Evolutionary conservation across 2,113 vertebrate species (phyloP).

Genomic region (Colossoma macropomum): DNA sequence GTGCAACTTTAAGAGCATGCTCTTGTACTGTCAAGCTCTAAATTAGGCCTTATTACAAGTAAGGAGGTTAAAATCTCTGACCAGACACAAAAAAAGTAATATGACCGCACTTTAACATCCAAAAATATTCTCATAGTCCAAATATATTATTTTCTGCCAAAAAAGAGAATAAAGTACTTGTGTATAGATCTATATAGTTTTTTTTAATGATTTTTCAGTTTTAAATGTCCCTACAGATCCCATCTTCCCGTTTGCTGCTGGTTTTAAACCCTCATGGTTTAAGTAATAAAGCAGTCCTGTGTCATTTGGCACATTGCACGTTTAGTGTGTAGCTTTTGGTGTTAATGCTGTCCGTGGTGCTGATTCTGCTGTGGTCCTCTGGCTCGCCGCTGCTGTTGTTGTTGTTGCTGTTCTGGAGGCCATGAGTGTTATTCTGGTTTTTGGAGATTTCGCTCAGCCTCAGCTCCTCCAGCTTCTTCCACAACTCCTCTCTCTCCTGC

Average conservation of each 20-base stretch:
- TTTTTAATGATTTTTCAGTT: slow-evolving; percentile 54
- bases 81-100: slow-evolving; percentile 79
- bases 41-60: background rate
- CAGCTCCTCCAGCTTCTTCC: slow-evolving; percentile 91
- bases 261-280: slow-evolving; percentile 75
- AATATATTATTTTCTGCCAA: slow-evolving; percentile 81
- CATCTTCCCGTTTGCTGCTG: slow-evolving; percentile 54
- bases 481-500: slow-evolving; percentile 94
- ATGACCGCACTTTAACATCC: slow-evolving; percentile 84
- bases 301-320: slow-evolving; percentile 80
- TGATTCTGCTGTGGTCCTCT: slow-evolving; percentile 51
- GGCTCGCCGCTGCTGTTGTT: slow-evolving; percentile 61
- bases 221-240: slow-evolving; percentile 18
- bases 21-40: background rate
- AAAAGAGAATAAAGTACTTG: slow-evolving; percentile 68
- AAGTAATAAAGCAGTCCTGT: slow-evolving; percentile 61
- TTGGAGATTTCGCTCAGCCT: slow-evolving; percentile 78
- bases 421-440: slow-evolving; percentile 85
- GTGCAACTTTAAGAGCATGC: background rate
- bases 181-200: slow-evolving; percentile 63
- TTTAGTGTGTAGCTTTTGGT: slow-evolving; percentile 39
- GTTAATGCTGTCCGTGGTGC: slow-evolving; percentile 37
- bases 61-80: slow-evolving; percentile 72
- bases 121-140: slow-evolving; percentile 82
- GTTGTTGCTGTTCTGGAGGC: slow-evolving; percentile 74